Evolutionary conservation across 1,140 invertebrate genomes (phyloP).

Genomic region (Pseudomyrmex pallidus): DNA sequence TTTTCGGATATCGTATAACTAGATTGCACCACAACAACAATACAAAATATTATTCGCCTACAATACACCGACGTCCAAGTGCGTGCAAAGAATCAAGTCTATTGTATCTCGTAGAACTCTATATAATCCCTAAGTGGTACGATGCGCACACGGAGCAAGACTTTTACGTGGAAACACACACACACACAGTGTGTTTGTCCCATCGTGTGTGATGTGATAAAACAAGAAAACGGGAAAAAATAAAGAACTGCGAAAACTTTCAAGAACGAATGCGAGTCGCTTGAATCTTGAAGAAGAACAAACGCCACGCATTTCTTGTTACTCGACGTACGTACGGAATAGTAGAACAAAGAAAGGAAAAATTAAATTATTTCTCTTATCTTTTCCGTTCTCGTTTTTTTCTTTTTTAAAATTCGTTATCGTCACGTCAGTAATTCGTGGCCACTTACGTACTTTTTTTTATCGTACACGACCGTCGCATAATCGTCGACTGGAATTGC

Average conservation of each 20-base stretch:
- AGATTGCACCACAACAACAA: constrained; percentile 28
- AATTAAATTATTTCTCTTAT: constrained; percentile 1
- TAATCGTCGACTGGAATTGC: constrained; percentile 12
- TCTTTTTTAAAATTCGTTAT: constrained; percentile 3
- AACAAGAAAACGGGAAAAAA: neutral
- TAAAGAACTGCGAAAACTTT: neutral
- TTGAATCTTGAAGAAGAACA: constrained; percentile 20
- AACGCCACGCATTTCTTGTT: neutral
- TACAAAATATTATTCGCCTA: constrained; percentile 51
- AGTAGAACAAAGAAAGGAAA: neutral
- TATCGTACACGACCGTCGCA: constrained; percentile 23
- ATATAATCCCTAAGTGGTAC: neutral
- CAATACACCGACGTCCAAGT: constrained; percentile 33
- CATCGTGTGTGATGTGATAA: constrained; percentile 2
- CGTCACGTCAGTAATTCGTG: neutral
- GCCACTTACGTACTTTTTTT: neutral
- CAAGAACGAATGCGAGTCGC: constrained; percentile 45
- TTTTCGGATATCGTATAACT: constrained; percentile 15
- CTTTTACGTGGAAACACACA: constrained; percentile 10
- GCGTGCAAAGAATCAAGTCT: constrained; percentile 42
- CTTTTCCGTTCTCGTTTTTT: neutral
- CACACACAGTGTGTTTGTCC: neutral
- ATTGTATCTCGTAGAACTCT: neutral
- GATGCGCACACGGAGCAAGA: constrained; percentile 42
- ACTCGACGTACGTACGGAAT: neutral